phyloP scores from a whole-genome alignment of 2,797 vertebrate species.

The Hydrophis major region DNA sequence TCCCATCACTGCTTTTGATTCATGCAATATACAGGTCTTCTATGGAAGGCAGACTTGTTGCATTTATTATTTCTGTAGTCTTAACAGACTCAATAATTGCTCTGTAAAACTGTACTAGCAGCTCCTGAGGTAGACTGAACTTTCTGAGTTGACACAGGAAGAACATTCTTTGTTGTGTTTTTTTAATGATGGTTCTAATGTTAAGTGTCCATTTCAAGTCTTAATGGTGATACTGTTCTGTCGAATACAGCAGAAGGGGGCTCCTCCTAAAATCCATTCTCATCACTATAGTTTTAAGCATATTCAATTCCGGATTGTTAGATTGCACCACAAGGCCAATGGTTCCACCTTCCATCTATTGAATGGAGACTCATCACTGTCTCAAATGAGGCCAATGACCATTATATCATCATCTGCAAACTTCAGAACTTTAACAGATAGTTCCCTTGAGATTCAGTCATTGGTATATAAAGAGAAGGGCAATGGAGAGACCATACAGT shows the following conservation, averaged over 20 bases:
- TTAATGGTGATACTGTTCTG: too few species aligned
- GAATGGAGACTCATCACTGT: neutral
- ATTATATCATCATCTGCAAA: neutral
- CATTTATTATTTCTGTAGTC: neutral
- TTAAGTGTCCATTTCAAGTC: neutral
- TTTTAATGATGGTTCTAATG: neutral
- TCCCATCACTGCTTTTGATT: too few species aligned
- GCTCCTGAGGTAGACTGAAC: neutral
- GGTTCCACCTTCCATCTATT: neutral
- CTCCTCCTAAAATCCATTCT: too few species aligned
- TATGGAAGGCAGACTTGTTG: neutral
- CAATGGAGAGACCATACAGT: too few species aligned
- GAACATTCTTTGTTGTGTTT: neutral
- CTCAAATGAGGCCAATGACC: neutral
- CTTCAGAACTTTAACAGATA: neutral
- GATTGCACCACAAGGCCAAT: neutral
- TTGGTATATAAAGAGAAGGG: too few species aligned
- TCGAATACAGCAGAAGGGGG: too few species aligned
- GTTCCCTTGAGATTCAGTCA: neutral
- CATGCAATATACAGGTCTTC: neutral
- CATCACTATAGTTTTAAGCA: neutral
- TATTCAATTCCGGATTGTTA: neutral
- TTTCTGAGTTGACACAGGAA: neutral
- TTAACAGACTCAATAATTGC: neutral
- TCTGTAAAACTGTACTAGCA: neutral